phyloP scores from a whole-genome alignment of 2,888 invertebrate genomes.

The Harpalus rubripes region DNA sequence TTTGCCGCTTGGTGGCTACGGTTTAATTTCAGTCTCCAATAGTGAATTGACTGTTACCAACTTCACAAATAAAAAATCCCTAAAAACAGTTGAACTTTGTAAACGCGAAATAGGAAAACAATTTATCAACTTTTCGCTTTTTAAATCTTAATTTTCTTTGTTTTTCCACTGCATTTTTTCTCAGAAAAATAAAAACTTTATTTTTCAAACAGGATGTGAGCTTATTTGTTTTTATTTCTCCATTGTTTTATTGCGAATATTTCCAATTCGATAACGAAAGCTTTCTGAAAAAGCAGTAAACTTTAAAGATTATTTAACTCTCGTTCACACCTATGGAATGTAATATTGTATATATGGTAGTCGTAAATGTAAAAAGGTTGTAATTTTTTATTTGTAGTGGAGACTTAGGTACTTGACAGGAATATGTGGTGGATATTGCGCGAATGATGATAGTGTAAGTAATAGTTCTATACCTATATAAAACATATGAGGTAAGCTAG shows the following conservation, averaged over 20 bases:
- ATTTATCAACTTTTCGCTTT: too few species aligned
- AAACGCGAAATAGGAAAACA: too few species aligned
- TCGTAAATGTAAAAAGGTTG: conserved; percentile 66
- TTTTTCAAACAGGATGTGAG: background rate
- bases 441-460: conserved; percentile 62
- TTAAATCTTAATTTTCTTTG: conserved; percentile 7
- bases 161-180: conserved; percentile 10
- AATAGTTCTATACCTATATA: conserved; percentile 48
- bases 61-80: too few species aligned
- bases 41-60: too few species aligned
- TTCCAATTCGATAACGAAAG: conserved; percentile 2
- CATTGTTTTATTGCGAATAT: background rate
- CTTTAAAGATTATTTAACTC: conserved; percentile 30
- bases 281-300: background rate
- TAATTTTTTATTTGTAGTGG: conserved; percentile 65
- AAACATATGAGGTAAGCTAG: conserved; percentile 36
- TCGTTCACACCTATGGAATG: conserved; percentile 41
- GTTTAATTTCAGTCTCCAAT: too few species aligned
- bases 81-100: too few species aligned
- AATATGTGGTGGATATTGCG: conserved; percentile 65
- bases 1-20: too few species aligned
- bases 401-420: conserved; percentile 65
- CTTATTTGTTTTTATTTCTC: conserved; percentile 18
- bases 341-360: conserved; percentile 23
- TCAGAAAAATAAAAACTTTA: conserved; percentile 5